phyloP scores from a whole-genome alignment of 2,888 invertebrate species.

The Ellobium chinense region DNA sequence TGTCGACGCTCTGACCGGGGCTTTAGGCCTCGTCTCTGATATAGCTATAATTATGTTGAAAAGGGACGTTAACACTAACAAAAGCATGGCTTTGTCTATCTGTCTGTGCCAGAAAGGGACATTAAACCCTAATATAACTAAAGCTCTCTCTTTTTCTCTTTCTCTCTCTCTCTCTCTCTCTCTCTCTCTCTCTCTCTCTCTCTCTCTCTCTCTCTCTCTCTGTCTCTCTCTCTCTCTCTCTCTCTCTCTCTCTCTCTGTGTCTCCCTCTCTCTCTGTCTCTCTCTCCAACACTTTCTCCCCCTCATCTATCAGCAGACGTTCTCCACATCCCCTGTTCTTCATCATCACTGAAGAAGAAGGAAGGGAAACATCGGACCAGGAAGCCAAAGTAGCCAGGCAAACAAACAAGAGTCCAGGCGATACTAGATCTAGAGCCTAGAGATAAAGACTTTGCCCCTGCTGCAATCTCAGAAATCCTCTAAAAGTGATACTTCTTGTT shows the following conservation, averaged over 20 bases:
- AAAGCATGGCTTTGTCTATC: too few relatives aligned
- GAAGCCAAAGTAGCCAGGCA: background rate
- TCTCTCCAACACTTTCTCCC: background rate
- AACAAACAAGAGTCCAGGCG: background rate
- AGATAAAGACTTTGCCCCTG: too few relatives aligned
- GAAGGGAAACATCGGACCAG: background rate
- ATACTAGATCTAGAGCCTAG: too few relatives aligned
- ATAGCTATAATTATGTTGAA: too few relatives aligned
- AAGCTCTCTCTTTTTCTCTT: background rate
- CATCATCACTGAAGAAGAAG: background rate
- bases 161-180: constrained; percentile 7
- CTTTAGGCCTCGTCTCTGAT: too few relatives aligned
- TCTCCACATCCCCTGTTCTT: too few relatives aligned
- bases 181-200: background rate
- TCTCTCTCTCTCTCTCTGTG: background rate
- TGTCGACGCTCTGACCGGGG: too few relatives aligned
- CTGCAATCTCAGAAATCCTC: too few relatives aligned
- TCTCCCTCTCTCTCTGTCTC: background rate
- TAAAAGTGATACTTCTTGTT: too few relatives aligned
- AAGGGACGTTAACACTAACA: too few relatives aligned
- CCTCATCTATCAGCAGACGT: background rate
- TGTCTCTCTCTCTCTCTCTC: background rate
- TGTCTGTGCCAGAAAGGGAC: background rate
- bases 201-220: background rate
- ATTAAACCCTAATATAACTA: background rate